A percentile compares a stretch with the other conserved stretches of the same genome.
These are phyloP conservation scores for Orestias chungarensis DNA, from an alignment of 2,797 vertebrate species.

Conservation along the genomic window DNA sequence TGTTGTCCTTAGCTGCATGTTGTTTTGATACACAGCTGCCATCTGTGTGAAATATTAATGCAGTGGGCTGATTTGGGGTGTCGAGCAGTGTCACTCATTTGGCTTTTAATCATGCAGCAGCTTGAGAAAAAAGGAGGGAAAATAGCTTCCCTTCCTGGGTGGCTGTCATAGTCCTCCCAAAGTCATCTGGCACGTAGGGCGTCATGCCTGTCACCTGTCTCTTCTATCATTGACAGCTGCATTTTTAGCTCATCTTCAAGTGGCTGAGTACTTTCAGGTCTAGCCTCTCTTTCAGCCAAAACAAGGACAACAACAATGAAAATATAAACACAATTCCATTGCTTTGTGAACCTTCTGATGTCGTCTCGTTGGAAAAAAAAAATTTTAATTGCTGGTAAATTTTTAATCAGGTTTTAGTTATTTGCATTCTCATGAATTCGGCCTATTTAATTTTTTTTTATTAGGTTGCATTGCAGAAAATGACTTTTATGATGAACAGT, in stretches of 20 bases:
- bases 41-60: slow-evolving; percentile 87
- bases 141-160: slow-evolving; percentile 77
- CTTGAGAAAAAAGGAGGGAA: slow-evolving; percentile 76
- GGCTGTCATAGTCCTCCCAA: slow-evolving; percentile 83
- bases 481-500: neutral
- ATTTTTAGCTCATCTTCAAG: slow-evolving; percentile 76
- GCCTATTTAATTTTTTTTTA: slow-evolving; percentile 33
- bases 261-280: slow-evolving; percentile 66
- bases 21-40: slow-evolving; percentile 86
- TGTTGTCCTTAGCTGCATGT: slow-evolving; percentile 79
- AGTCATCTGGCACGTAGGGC: slow-evolving; percentile 78
- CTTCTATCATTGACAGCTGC: slow-evolving; percentile 78
- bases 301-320: slow-evolving; percentile 73
- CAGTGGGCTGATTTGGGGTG: slow-evolving; percentile 83
- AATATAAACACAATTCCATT: slow-evolving; percentile 72
- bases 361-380: slow-evolving; percentile 22
- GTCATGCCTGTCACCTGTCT: slow-evolving; percentile 73
- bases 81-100: slow-evolving; percentile 85
- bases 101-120: slow-evolving; percentile 85
- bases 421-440: slow-evolving; percentile 3
- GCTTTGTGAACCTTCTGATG: slow-evolving; percentile 39
- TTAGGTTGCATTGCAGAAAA: neutral
- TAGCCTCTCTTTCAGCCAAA: slow-evolving; percentile 68
- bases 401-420: slow-evolving; percentile 24
- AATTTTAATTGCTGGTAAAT: slow-evolving; percentile 43